These are phyloP conservation scores for Drosophila pseudotalamancana DNA, from an alignment of 2,888 invertebrate species.

Conservation along the genomic window DNA sequence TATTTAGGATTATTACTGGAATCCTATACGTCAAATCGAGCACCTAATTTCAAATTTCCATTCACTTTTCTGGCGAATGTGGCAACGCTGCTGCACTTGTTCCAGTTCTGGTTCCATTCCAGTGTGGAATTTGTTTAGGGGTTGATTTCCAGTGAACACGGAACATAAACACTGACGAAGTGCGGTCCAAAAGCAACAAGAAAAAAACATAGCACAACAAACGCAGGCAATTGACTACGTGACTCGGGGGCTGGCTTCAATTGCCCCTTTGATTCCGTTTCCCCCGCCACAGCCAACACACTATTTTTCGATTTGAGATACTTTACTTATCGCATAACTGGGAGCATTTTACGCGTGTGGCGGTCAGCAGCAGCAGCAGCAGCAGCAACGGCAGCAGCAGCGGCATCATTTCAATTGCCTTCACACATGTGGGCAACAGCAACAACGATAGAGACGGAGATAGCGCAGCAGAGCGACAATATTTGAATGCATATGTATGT, in stretches of 20 bases:
- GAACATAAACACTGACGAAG: slow-evolving; percentile 55
- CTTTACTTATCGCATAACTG: slow-evolving; percentile 62
- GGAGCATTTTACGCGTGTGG: slow-evolving; percentile 42
- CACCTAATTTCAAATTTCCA: slow-evolving; percentile 2
- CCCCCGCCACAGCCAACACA: not conserved
- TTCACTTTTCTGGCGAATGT: slow-evolving; percentile 16
- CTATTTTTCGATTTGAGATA: slow-evolving; percentile 33
- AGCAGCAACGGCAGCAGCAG: slow-evolving; percentile 20
- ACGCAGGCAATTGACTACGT: slow-evolving; percentile 67
- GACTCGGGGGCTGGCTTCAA: slow-evolving; percentile 47
- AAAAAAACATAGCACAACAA: slow-evolving; percentile 62
- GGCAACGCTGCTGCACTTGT: slow-evolving; percentile 43
- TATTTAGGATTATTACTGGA: too few species aligned
- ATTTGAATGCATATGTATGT: slow-evolving; percentile 26
- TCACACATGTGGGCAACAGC: slow-evolving; percentile 39
- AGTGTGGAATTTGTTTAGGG: slow-evolving; percentile 23
- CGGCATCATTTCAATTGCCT: slow-evolving; percentile 39
- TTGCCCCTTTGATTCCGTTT: not conserved
- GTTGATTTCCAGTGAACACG: slow-evolving; percentile 45
- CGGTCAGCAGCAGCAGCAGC: slow-evolving; percentile 40
- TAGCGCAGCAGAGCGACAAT: slow-evolving; percentile 14
- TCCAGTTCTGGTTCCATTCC: slow-evolving; percentile 29
- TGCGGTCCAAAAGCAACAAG: slow-evolving; percentile 15
- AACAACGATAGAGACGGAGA: slow-evolving; percentile 5
- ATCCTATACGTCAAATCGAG: too few species aligned